These are phyloP conservation scores for Gambusia yucatana DNA, from an alignment of 2,797 vertebrate species.

Conservation along the genomic window DNA sequence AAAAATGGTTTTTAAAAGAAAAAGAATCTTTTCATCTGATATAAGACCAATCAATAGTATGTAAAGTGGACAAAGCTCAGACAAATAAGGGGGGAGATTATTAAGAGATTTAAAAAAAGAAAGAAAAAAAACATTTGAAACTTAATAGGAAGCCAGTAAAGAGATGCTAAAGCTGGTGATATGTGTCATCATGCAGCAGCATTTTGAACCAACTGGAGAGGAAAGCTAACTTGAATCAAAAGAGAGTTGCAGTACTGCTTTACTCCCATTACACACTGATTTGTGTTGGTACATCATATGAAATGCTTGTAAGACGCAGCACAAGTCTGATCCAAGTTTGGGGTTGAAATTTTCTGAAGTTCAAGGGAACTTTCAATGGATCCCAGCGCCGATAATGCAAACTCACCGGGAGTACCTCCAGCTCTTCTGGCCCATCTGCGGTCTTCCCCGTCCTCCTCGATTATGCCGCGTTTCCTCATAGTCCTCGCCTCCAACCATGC, in stretches of 20 bases:
- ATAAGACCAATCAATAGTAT: background rate
- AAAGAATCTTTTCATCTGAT: background rate
- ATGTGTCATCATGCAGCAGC: background rate
- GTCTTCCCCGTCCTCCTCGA: constrained; percentile 78
- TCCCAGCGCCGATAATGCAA: background rate
- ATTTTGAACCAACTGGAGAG: background rate
- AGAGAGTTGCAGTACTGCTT: background rate
- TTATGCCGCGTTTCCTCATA: constrained; percentile 89
- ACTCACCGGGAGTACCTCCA: constrained; percentile 96
- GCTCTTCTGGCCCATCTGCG: constrained; percentile 89
- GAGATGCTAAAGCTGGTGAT: background rate
- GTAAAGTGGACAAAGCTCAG: background rate
- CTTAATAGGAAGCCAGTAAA: background rate
- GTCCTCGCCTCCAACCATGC: constrained; percentile 87
- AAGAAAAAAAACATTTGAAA: background rate
- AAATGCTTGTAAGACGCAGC: background rate
- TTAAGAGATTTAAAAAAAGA: background rate
- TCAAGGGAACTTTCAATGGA: background rate
- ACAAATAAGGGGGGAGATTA: background rate
- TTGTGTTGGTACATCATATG: background rate
- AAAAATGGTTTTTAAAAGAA: background rate
- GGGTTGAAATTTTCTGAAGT: background rate
- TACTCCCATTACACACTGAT: background rate
- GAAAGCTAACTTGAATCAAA: background rate
- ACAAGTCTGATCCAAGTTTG: background rate